Evolutionary conservation across 1,140 invertebrate species (phyloP).

Genomic region (Trinorchestia longiramus): DNA sequence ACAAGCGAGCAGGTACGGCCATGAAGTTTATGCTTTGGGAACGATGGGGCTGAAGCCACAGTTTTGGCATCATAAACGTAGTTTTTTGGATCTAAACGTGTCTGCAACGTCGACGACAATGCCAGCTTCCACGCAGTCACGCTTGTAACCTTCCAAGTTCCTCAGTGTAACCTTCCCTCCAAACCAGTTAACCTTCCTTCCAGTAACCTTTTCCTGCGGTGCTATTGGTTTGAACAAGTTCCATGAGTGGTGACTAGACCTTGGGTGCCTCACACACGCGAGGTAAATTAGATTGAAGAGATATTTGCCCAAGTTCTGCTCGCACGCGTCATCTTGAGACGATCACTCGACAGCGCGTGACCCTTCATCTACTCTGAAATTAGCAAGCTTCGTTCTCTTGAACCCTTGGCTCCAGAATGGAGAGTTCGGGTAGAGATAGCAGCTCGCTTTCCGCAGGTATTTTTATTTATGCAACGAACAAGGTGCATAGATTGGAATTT

Average conservation of each 20-base stretch:
- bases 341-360: background rate
- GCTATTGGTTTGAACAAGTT: conserved; percentile 1
- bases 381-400: background rate
- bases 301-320: background rate
- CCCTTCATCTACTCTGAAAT: background rate
- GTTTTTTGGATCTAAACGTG: background rate
- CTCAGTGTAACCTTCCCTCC: background rate
- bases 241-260: background rate
- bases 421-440: too few relatives aligned
- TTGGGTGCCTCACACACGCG: background rate
- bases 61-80: background rate
- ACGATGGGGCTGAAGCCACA: background rate
- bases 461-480: background rate
- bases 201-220: conserved; percentile 31
- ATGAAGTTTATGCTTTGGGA: background rate
- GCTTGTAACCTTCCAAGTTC: conserved; percentile 51
- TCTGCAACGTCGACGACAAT: conserved; percentile 2
- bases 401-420: background rate
- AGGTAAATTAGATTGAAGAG: conserved; percentile 18
- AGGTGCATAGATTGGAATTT: too few relatives aligned
- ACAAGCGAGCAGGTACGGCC: background rate
- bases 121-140: conserved; percentile 26
- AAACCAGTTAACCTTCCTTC: conserved; percentile 50
- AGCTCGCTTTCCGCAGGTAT: background rate
- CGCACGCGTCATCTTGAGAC: background rate